Conservation (phyloP, 2,888 invertebrate genomes). For the Podotricha telesiphe region DNA sequence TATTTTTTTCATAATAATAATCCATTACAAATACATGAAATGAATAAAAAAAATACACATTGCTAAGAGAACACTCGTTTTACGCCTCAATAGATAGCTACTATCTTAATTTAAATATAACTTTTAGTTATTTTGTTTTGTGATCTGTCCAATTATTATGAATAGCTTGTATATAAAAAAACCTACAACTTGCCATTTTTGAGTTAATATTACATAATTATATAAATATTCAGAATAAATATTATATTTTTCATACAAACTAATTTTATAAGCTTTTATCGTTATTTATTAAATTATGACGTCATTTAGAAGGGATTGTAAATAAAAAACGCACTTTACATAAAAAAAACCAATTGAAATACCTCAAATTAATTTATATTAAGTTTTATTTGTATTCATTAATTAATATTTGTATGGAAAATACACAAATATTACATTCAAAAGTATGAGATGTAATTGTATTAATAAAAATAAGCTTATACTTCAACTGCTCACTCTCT, state of each 20-base stretch:
- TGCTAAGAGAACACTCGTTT: too few relatives aligned
- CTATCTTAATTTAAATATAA: too few relatives aligned
- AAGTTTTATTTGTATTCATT: neutral
- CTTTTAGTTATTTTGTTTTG: too few relatives aligned
- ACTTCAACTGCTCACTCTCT: conserved; percentile 1
- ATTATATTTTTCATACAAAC: neutral
- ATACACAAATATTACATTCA: neutral
- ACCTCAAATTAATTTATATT: conserved; percentile 1
- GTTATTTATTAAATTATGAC: neutral
- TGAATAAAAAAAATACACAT: too few relatives aligned
- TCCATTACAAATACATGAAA: too few relatives aligned
- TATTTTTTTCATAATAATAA: too few relatives aligned
- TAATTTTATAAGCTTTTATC: neutral
- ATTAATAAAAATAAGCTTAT: neutral
- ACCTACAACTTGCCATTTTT: too few relatives aligned
- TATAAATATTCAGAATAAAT: too few relatives aligned
- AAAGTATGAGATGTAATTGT: neutral
- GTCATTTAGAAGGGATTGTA: neutral
- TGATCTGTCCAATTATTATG: too few relatives aligned
- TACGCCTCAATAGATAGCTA: too few relatives aligned
- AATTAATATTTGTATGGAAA: neutral
- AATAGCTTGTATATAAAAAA: too few relatives aligned
- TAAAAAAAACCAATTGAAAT: neutral
- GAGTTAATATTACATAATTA: neutral
- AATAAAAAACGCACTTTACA: neutral